A percentile compares a stretch with the other conserved stretches of the same genome.
These are phyloP conservation scores for Acrobasis repandana DNA, from an alignment of 2,888 invertebrate genomes.

Conservation along the genomic window DNA sequence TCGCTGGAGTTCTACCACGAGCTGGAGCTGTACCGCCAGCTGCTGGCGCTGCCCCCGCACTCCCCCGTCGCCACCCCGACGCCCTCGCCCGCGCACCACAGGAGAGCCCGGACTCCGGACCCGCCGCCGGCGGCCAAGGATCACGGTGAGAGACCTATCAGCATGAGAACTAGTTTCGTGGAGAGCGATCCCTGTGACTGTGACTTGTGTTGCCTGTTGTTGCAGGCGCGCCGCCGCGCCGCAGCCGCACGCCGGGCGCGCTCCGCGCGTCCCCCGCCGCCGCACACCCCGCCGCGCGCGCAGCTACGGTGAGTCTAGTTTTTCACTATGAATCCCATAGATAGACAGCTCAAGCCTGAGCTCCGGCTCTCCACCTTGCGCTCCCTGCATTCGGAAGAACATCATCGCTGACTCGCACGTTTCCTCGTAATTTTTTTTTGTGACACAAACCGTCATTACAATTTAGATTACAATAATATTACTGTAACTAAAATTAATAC, in stretches of 20 bases:
- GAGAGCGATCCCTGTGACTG: neutral
- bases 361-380: neutral
- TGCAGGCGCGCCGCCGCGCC: constrained; percentile 32
- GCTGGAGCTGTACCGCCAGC: constrained; percentile 70
- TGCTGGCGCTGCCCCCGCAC: constrained; percentile 58
- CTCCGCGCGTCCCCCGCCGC: constrained; percentile 27
- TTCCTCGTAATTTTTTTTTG: no score
- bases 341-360: no score
- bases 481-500: no score
- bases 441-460: no score
- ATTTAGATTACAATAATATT: no score
- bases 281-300: constrained; percentile 33
- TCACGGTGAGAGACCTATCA: constrained; percentile 19
- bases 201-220: neutral
- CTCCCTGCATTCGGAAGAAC: neutral
- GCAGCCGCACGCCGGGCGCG: constrained; percentile 37
- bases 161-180: no score
- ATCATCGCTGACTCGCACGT: no score
- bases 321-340: no score
- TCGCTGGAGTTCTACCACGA: constrained; percentile 72
- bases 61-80: constrained; percentile 28
- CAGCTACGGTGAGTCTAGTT: constrained; percentile 36
- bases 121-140: constrained; percentile 33
- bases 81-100: no score
- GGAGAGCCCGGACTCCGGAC: constrained; percentile 19